Evolutionary conservation across 2,888 invertebrate species (phyloP), one percentile per base, ranked within the genome.

Genomic region (Glyphotaelius pellucidus): DNA sequence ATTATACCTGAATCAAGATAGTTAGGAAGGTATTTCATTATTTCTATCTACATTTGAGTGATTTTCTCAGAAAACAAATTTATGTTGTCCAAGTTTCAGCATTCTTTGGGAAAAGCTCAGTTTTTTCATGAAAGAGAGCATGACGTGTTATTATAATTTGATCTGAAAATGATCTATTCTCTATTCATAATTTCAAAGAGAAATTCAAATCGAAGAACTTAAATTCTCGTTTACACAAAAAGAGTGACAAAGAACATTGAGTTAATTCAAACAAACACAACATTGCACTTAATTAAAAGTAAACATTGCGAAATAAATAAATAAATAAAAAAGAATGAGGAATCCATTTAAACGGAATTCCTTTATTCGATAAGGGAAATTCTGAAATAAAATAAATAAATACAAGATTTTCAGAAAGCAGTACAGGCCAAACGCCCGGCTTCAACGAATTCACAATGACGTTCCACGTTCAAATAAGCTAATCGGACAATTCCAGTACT

Each of bases 401-500:
- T 25, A 67, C 25, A 67, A 9, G n/a, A n/a, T 67, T 67, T 67
- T 67, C 67, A 67, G 52, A 47, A n/a, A 87, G 47, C 12, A n/a
- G 30, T 38, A 52, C 32, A 14, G n/a, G 47, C n/a, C 84, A 84
- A 32, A 19, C 38, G 84, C 84, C 19, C 52, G 19, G 38, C 30
- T 89, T 89, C 88, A 32, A 9, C 35, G 88, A 89, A 89, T 89
- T 89, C 88, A 89, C 79, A 89, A 89, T 89, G 88, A 80, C 88
- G 88, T 89, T 32, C 47, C 42, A 32, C 79, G 67, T 79, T 79
- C 35, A 89, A 89, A 67, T 35, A 89, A 89, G n/a, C n/a, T 25
- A 25, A 79, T 79, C 67, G 35, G 79, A 31, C 32, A 47, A 30
- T 42, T 79, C 67, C 88, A 88, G 32, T 25, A 89, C 30, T 80